Evolutionary conservation across 2,797 vertebrate species (phyloP), one percentile per base, ranked within the genome.

Genomic region (Phrynocephalus guinanensis): DNA sequence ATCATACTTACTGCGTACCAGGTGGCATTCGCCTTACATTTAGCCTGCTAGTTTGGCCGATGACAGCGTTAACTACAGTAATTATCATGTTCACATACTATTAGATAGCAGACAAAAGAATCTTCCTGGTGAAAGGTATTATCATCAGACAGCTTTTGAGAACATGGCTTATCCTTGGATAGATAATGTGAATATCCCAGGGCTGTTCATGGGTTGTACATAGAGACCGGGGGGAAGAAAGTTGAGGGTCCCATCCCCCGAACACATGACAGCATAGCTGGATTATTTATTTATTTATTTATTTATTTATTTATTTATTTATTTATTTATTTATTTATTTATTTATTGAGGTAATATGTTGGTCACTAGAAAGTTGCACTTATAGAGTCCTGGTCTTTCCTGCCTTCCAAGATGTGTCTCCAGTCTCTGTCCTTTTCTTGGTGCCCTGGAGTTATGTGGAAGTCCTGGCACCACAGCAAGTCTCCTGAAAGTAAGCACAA

Each of bases 31-130:
- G 88, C 88, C 92, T 93, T 91, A 93, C 91, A 93, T 68, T 52
- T 92, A 86, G 90, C 91, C 82, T 89, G 92, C 92, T 91, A 94
- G 86, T 77, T 92, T 82, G 85, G 83, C 83, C 90, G 79, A 89
- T 87, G 92, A 91, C 83, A 94, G 87, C 91, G 91, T 93, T 94
- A 95, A 94, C 93, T 94, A 91, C 79, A 0, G 0, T 88, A 91
- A 88, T 85, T 77, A 93, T 86, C 84, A 60, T 93, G 87, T 16
- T 82, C 89, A 75, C 66, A 89, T 20, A 82, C 87, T 91, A 70
- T 85, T 38, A 90, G 89, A 67, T 78, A 79, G 63, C 26, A 70
- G 63, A 56, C 79, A 88, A 92, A 88, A 92, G 56, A 0, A 87
- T 88, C 92, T 93, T 87, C 83, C 88, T 94, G 85, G 82, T 86